Evolutionary conservation across 2,888 invertebrate genomes (phyloP).

Genomic region (Chymomyza procnemis): DNA sequence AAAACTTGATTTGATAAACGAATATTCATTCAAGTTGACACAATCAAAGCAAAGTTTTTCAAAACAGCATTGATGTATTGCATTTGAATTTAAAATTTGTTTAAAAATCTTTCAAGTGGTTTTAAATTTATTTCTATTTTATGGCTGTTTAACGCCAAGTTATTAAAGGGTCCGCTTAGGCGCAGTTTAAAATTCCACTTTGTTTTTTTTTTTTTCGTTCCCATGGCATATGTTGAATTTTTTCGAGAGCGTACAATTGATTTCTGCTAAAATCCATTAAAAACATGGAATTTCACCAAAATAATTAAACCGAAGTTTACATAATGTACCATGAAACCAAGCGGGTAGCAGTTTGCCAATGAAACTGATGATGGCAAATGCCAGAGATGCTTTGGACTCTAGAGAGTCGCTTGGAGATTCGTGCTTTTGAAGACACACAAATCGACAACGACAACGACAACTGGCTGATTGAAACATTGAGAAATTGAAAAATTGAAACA

Average conservation of each 20-base stretch:
- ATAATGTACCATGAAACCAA: conserved; percentile 54
- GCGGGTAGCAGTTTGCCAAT: neutral
- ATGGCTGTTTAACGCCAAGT: neutral
- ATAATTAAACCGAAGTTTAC: conserved; percentile 59
- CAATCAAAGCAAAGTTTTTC: neutral
- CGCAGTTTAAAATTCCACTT: neutral
- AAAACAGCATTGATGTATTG: neutral
- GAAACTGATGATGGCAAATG: neutral
- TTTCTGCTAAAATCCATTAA: conserved; percentile 46
- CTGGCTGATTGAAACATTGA: conserved; percentile 35
- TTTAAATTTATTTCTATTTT: neutral
- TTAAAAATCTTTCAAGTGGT: neutral
- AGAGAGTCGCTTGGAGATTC: neutral
- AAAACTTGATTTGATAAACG: neutral
- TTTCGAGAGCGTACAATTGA: neutral
- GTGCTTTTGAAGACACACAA: conserved; percentile 14
- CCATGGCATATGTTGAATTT: conserved; percentile 44
- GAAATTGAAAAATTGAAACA: conserved; percentile 4
- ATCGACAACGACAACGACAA: neutral
- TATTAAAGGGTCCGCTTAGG: neutral
- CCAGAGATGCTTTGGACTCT: neutral
- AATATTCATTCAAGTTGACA: neutral
- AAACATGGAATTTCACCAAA: conserved; percentile 45
- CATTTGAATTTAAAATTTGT: neutral
- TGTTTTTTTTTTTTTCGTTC: conserved; percentile 36